Percentiles rank a stretch among this genome's conserved stretches.
Evolutionary conservation across 1,140 invertebrate genomes (phyloP).

Genomic region (Lamellibrachia luymesi): DNA sequence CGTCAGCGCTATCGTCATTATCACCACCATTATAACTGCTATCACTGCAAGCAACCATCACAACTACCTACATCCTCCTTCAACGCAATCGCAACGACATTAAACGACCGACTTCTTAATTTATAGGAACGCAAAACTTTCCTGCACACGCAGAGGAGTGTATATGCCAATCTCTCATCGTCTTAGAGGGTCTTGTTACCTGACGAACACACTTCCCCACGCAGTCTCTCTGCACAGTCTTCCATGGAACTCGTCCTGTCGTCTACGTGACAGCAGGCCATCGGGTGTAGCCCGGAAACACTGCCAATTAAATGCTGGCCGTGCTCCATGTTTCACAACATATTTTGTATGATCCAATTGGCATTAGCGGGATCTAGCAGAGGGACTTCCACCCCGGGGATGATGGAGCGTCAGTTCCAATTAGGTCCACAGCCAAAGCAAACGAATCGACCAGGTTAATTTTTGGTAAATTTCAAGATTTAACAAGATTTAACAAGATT

Average conservation of each 20-base stretch:
- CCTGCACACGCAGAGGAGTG: background rate
- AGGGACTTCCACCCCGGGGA: background rate
- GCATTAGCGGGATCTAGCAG: background rate
- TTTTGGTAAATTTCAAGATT: background rate
- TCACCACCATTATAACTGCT: background rate
- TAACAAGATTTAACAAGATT: no score
- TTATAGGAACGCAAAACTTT: background rate
- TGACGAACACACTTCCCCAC: background rate
- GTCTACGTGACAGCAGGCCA: no score
- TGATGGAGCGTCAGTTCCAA: background rate
- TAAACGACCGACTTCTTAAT: background rate
- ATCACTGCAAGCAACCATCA: no score
- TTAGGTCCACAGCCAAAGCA: background rate
- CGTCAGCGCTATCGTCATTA: no score
- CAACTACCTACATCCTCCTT: background rate
- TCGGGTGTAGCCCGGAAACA: background rate
- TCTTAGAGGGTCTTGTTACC: background rate
- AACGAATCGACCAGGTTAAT: background rate
- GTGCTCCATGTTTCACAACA: background rate
- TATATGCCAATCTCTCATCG: background rate
- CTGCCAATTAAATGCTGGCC: background rate
- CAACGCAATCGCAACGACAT: background rate
- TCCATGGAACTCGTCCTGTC: background rate
- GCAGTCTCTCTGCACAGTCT: background rate
- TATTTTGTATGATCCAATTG: no score